A percentile compares a stretch with the other conserved stretches of the same genome.
phyloP scores from a whole-genome alignment of 1,140 invertebrate species.

The Radopholus similis region DNA sequence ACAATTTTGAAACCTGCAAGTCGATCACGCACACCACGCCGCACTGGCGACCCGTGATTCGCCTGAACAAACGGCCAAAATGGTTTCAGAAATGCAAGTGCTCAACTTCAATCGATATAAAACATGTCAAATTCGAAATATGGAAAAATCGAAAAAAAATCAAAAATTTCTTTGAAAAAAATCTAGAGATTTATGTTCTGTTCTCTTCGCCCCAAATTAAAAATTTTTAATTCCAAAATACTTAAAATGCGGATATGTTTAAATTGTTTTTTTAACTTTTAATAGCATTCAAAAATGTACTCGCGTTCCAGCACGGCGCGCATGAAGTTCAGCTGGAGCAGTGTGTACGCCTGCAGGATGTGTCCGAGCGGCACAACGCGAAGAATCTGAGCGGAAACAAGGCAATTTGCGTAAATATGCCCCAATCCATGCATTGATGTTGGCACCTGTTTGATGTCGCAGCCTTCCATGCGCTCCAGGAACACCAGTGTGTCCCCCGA shows the following conservation, averaged over 20 bases:
- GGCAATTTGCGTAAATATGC: neutral
- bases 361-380: conserved; percentile 32
- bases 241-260: too few species aligned
- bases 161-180: too few species aligned
- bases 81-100: too few species aligned
- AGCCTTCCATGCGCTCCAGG: conserved; percentile 31
- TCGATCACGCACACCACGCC: too few species aligned
- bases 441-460: conserved; percentile 31
- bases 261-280: neutral
- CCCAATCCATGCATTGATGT: conserved; percentile 15
- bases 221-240: neutral
- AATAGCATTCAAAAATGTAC: neutral
- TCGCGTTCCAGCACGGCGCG: conserved; percentile 30
- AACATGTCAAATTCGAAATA: too few species aligned
- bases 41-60: too few species aligned
- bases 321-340: conserved; percentile 35
- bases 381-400: conserved; percentile 24
- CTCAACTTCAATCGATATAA: too few species aligned
- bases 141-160: too few species aligned
- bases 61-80: too few species aligned
- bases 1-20: too few species aligned
- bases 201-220: conserved; percentile 42
- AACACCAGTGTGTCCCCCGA: conserved; percentile 36
- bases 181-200: too few species aligned
- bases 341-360: conserved; percentile 36